Percentiles rank a stretch among this genome's conserved stretches.
phyloP scores from a whole-genome alignment of 2,888 invertebrate genomes.

The Coronaproctus castanopsis region DNA sequence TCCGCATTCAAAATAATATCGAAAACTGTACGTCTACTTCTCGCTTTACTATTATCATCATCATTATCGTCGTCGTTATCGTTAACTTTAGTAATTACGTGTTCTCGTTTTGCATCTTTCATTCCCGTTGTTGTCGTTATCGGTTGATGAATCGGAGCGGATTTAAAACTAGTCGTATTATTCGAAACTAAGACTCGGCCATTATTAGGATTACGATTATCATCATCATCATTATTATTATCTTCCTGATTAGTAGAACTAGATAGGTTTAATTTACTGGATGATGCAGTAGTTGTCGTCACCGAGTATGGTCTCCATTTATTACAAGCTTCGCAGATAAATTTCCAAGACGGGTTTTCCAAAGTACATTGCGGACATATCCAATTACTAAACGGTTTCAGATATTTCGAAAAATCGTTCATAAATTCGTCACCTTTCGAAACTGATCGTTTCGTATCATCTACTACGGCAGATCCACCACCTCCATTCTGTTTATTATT shows the following conservation, averaged over 20 bases:
- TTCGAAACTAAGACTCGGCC: too few relatives aligned
- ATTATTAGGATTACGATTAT: too few relatives aligned
- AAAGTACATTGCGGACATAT: conserved; percentile 38
- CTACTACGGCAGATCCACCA: not conserved
- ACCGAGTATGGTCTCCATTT: conserved; percentile 16
- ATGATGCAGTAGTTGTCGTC: not conserved
- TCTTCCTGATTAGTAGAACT: too few relatives aligned
- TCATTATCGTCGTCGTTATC: not conserved
- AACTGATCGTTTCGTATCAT: too few relatives aligned
- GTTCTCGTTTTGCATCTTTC: too few relatives aligned
- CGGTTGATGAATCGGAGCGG: too few relatives aligned
- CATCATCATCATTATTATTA: too few relatives aligned
- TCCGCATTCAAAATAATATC: too few relatives aligned
- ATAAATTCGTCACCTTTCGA: too few relatives aligned
- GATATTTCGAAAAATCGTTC: not conserved
- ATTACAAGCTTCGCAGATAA: conserved; percentile 40
- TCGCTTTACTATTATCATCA: not conserved
- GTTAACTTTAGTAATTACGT: not conserved
- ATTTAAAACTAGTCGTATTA: too few relatives aligned
- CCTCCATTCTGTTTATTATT: not conserved
- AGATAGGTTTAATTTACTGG: not conserved
- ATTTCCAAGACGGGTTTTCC: conserved; percentile 38
- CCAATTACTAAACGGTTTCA: conserved; percentile 27
- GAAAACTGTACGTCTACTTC: not conserved
- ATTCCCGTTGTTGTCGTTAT: too few relatives aligned